phyloP scores from a whole-genome alignment of 1,140 invertebrate species.

The Trachymyrmex cornetzi region DNA sequence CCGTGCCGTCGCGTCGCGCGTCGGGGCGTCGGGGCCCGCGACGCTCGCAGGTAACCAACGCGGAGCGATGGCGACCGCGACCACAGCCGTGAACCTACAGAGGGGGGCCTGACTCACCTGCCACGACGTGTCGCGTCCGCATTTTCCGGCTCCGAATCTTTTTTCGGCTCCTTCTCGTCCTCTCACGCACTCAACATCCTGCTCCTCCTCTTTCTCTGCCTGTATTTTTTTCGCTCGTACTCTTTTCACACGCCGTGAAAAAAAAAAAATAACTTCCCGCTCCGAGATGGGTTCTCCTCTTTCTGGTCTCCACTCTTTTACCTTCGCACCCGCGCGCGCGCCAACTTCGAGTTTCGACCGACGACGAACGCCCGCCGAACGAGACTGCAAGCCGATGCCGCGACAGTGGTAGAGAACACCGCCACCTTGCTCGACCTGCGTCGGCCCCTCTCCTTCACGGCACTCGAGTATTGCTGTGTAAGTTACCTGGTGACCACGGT shows the following conservation, averaged over 20 bases:
- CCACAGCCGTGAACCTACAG: conserved; percentile 45
- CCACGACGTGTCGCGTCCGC: conserved; percentile 76
- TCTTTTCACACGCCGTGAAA: neutral
- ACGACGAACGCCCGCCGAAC: conserved; percentile 69
- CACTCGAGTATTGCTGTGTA: conserved; percentile 18
- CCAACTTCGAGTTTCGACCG: conserved; percentile 53
- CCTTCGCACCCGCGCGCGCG: conserved; percentile 58
- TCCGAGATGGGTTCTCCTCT: conserved; percentile 33
- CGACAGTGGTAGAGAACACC: conserved; percentile 43
- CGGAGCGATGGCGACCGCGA: conserved; percentile 29
- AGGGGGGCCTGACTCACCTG: conserved; percentile 75
- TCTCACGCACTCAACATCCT: conserved; percentile 70
- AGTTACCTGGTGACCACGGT: conserved; percentile 34
- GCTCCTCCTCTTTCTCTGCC: neutral
- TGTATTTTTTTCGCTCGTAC: neutral
- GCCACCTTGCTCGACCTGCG: conserved; percentile 17
- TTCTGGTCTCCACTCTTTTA: conserved; percentile 48
- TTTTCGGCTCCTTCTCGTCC: conserved; percentile 34
- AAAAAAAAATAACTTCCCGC: conserved; percentile 24
- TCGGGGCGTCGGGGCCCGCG: neutral
- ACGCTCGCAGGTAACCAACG: too few relatives aligned
- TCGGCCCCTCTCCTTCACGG: neutral
- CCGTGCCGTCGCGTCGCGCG: too few relatives aligned
- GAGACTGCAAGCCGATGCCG: conserved; percentile 65
- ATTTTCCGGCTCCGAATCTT: conserved; percentile 68